Evolutionary conservation across 2,888 invertebrate genomes (phyloP).

Genomic region (Carcina quercana): DNA sequence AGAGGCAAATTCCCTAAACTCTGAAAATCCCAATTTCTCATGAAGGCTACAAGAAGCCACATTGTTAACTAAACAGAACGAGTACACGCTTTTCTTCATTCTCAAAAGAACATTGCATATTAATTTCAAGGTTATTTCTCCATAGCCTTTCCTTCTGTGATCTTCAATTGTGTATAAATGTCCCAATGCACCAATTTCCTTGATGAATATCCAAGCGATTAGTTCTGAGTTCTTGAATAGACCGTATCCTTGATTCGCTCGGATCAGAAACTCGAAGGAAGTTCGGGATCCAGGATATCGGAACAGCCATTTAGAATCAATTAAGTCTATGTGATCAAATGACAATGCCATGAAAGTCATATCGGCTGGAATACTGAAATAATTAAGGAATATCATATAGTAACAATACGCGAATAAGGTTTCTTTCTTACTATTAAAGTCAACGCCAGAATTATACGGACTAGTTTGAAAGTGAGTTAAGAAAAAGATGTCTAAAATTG

Average conservation of each 20-base stretch:
- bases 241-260: conserved; percentile 36
- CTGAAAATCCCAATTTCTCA: too few relatives aligned
- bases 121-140: conserved; percentile 33
- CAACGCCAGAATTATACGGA: too few relatives aligned
- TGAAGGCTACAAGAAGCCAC: too few relatives aligned
- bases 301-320: conserved; percentile 30
- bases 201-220: conserved; percentile 33
- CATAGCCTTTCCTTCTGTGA: conserved; percentile 32
- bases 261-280: conserved; percentile 35
- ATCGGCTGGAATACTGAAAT: conserved; percentile 24
- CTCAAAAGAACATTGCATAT: conserved; percentile 30
- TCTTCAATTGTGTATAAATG: conserved; percentile 21
- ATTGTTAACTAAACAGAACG: conserved; percentile 33
- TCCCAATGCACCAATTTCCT: conserved; percentile 22
- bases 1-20: too few relatives aligned
- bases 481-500: too few relatives aligned
- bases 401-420: neutral
- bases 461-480: too few relatives aligned
- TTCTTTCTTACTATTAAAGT: neutral
- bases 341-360: conserved; percentile 21
- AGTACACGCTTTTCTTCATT: conserved; percentile 29
- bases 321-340: conserved; percentile 20
- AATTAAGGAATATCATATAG: neutral
- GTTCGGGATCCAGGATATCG: conserved; percentile 20
- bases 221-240: conserved; percentile 28